Percentiles rank a stretch among this genome's conserved stretches.
Evolutionary conservation across 2,888 invertebrate species (phyloP).

Genomic region (Mechanitis messenoides): DNA sequence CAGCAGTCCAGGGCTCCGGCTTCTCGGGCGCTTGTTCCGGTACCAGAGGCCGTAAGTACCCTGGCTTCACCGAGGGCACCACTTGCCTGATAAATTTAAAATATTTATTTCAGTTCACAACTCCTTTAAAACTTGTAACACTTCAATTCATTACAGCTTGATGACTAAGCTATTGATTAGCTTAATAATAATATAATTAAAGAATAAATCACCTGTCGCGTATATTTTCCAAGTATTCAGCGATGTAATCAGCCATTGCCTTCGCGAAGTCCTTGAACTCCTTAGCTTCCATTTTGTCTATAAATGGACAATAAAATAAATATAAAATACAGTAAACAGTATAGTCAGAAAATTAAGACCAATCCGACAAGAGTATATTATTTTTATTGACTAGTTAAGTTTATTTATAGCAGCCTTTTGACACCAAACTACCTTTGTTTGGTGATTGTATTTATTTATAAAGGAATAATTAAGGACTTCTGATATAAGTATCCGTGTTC

Average conservation of each 20-base stretch:
- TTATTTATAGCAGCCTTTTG: too few relatives aligned
- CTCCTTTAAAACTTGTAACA: too few relatives aligned
- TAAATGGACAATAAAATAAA: slow-evolving; percentile 28
- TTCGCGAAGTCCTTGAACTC: slow-evolving; percentile 92
- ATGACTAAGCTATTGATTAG: too few relatives aligned
- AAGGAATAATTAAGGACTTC: slow-evolving; percentile 18
- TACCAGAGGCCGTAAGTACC: slow-evolving; percentile 91
- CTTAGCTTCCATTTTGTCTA: slow-evolving; percentile 84
- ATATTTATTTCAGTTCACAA: too few relatives aligned
- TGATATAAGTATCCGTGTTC: slow-evolving; percentile 48
- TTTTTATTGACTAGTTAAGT: background rate
- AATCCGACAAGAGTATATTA: slow-evolving; percentile 3
- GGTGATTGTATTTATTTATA: background rate
- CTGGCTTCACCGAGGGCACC: slow-evolving; percentile 93
- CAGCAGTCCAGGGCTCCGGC: slow-evolving; percentile 92
- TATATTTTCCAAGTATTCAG: slow-evolving; percentile 95
- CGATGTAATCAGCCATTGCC: slow-evolving; percentile 96
- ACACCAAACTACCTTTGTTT: too few relatives aligned
- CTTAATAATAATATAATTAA: too few relatives aligned
- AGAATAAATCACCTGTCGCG: slow-evolving; percentile 83
- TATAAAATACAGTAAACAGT: slow-evolving; percentile 9
- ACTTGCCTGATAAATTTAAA: slow-evolving; percentile 80
- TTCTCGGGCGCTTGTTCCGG: slow-evolving; percentile 89
- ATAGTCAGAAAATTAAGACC: background rate
- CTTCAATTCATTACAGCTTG: too few relatives aligned